Percentiles rank a stretch among this genome's conserved stretches.
phyloP scores from a whole-genome alignment of 2,797 vertebrate genomes.

The Thaleichthys pacificus region DNA sequence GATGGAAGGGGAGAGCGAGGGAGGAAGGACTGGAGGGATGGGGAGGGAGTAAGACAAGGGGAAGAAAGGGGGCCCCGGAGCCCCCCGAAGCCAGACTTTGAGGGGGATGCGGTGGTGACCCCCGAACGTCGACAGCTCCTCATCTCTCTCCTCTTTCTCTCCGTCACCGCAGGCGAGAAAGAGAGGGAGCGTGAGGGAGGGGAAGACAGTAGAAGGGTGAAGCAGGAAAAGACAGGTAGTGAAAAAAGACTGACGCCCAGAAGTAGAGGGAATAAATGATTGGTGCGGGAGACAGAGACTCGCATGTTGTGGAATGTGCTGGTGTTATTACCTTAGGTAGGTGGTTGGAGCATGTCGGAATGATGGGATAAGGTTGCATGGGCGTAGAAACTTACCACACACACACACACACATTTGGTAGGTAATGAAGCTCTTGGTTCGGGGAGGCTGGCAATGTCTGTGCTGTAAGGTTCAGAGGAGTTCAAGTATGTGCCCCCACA shows the following conservation, averaged over 20 bases:
- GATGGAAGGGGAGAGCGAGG: not conserved
- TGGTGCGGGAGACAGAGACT: not conserved
- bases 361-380: slow-evolving; percentile 8
- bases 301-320: not conserved
- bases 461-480: too few species aligned
- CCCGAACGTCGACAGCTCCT: not conserved
- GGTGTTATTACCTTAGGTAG: not conserved
- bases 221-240: not conserved
- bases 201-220: not conserved
- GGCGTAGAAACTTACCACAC: slow-evolving; percentile 8
- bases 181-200: not conserved
- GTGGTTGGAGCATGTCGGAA: not conserved
- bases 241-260: not conserved
- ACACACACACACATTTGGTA: slow-evolving; percentile 32
- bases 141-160: not conserved
- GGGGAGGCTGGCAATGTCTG: too few species aligned
- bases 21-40: not conserved
- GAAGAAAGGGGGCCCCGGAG: slow-evolving; percentile 23
- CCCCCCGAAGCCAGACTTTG: slow-evolving; percentile 9
- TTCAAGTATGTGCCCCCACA: too few species aligned
- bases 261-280: not conserved
- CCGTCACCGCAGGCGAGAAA: not conserved
- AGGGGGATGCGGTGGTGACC: not conserved
- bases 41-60: not conserved
- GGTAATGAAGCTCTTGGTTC: too few species aligned